Conservation (phyloP, 2,888 invertebrate species). For the Ypsolopha sequella region DNA sequence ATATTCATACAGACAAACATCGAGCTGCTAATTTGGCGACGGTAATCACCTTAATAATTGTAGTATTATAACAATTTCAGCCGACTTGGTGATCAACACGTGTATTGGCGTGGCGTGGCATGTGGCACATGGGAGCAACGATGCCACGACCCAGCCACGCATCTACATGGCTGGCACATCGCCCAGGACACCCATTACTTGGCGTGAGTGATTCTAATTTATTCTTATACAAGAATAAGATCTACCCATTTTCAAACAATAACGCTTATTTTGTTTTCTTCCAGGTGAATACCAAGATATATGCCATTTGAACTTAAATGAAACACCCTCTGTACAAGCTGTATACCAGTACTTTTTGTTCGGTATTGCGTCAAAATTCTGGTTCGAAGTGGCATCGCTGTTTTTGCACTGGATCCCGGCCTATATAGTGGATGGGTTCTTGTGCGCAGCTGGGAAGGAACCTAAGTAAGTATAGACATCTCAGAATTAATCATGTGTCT, state of each 20-base stretch:
- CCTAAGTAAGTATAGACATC: constrained; percentile 63
- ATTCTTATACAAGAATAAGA: no score
- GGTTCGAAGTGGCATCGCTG: constrained; percentile 68
- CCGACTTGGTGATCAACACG: not conserved
- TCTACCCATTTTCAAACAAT: no score
- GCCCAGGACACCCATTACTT: constrained; percentile 80
- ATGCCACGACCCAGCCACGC: constrained; percentile 47
- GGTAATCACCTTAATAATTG: no score
- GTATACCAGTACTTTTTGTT: constrained; percentile 76
- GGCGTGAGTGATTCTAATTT: constrained; percentile 59
- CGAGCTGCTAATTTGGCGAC: no score
- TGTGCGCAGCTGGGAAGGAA: constrained; percentile 70
- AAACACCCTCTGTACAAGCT: constrained; percentile 66
- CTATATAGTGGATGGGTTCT: constrained; percentile 67
- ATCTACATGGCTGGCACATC: constrained; percentile 88
- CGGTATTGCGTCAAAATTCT: constrained; percentile 68
- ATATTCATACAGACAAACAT: no score
- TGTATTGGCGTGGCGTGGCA: not conserved
- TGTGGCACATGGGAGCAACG: not conserved
- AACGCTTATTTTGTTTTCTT: no score
- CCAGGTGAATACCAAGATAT: constrained; percentile 11
- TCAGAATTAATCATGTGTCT: no score
- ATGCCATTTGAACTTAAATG: constrained; percentile 61
- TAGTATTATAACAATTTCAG: no score
- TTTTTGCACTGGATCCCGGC: constrained; percentile 75